A percentile compares a stretch with the other conserved stretches of the same genome.
These are phyloP conservation scores for Drosophila atripex DNA, from an alignment of 2,888 invertebrate genomes.

Conservation along the genomic window DNA sequence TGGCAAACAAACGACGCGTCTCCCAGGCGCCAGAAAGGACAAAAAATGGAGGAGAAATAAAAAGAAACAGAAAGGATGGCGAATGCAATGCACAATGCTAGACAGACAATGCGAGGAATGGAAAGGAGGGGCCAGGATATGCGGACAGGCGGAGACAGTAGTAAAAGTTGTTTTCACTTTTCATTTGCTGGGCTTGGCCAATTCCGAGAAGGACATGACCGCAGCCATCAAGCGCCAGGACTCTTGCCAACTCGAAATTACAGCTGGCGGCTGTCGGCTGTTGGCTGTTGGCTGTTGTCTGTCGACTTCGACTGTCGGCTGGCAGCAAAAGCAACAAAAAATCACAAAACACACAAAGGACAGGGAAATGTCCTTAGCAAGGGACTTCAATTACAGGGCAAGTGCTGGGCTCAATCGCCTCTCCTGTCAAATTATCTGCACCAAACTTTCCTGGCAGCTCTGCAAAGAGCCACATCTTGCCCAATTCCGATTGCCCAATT, in stretches of 20 bases:
- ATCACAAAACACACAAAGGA: slow-evolving; percentile 6
- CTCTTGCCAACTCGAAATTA: slow-evolving; percentile 57
- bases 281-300: too few relatives aligned
- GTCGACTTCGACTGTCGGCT: too few relatives aligned
- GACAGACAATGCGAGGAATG: slow-evolving; percentile 26
- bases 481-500: slow-evolving; percentile 20
- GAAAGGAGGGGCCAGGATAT: neutral
- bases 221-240: slow-evolving; percentile 59
- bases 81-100: slow-evolving; percentile 52
- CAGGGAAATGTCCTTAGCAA: slow-evolving; percentile 9
- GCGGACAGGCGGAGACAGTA: slow-evolving; percentile 38
- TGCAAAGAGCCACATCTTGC: slow-evolving; percentile 6
- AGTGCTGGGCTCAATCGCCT: slow-evolving; percentile 18
- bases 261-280: slow-evolving; percentile 56
- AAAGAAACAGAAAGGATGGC: slow-evolving; percentile 36
- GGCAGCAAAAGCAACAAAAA: neutral
- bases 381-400: slow-evolving; percentile 38
- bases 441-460: slow-evolving; percentile 42
- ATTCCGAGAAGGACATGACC: slow-evolving; percentile 68
- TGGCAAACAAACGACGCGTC: slow-evolving; percentile 78
- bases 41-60: slow-evolving; percentile 7
- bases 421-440: slow-evolving; percentile 63
- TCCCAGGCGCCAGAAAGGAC: slow-evolving; percentile 58
- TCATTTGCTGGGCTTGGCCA: slow-evolving; percentile 60
- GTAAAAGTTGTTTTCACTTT: slow-evolving; percentile 82